Percentiles rank a stretch among this genome's conserved stretches.
Conservation (phyloP, 2,888 invertebrate species). For the Charanyca ferruginea region DNA sequence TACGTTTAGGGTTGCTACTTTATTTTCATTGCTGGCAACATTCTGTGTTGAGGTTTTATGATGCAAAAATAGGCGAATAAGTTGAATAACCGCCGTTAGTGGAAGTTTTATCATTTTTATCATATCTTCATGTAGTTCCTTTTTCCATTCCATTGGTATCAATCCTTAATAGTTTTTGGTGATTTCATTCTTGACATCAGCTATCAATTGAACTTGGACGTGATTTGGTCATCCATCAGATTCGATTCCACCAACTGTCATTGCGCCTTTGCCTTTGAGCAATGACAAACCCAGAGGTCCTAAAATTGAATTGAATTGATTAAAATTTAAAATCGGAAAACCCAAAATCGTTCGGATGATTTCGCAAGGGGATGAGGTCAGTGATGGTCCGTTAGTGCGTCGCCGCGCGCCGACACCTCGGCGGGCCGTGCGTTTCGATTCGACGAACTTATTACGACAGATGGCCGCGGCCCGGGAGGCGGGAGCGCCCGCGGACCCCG, state of each 20-base stretch:
- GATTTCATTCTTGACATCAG: not conserved
- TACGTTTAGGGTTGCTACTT: conserved; percentile 53
- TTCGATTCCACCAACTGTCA: not conserved
- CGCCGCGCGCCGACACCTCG: conserved; percentile 80
- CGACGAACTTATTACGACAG: conserved; percentile 91
- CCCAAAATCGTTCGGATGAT: conserved; percentile 76
- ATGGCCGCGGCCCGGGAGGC: conserved; percentile 87
- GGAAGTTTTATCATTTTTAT: conserved; percentile 15
- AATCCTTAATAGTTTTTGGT: not conserved
- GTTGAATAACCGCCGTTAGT: not conserved
- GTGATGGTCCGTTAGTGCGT: conserved; percentile 82
- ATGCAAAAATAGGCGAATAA: conserved; percentile 2
- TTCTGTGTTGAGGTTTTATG: conserved; percentile 12
- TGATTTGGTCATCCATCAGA: not conserved
- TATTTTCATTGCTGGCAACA: conserved; percentile 25
- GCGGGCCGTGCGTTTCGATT: conserved; percentile 87
- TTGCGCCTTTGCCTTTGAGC: conserved; percentile 1
- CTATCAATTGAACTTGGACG: not conserved
- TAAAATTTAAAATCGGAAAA: conserved; percentile 43
- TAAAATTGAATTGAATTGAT: conserved; percentile 44
- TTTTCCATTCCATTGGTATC: no score
- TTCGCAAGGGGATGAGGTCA: conserved; percentile 83
- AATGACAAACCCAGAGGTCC: not conserved
- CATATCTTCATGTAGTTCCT: not conserved
- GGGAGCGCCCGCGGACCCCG: conserved; percentile 86